Conservation (phyloP, 2,797 vertebrate species). For the Amazona ochrocephala region DNA sequence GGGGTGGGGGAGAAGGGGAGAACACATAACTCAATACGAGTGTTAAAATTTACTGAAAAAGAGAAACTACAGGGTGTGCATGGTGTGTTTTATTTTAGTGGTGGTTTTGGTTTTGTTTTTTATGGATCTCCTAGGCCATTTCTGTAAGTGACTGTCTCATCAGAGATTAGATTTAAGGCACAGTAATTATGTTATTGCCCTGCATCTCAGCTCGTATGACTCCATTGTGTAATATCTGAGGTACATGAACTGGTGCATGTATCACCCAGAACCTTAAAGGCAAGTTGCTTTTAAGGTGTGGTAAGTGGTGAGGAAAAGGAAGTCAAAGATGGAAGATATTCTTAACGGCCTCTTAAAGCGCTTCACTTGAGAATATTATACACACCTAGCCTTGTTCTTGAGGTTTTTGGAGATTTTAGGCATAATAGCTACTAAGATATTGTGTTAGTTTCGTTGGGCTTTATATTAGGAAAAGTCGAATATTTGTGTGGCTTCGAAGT, state of each 20-base stretch:
- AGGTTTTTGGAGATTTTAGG: background rate
- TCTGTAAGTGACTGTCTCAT: background rate
- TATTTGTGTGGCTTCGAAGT: background rate
- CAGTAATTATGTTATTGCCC: background rate
- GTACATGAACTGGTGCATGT: background rate
- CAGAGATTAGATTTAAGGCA: background rate
- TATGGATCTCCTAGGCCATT: background rate
- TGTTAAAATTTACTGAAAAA: background rate
- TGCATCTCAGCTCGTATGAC: background rate
- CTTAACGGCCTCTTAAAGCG: background rate
- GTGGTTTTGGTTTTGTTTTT: background rate
- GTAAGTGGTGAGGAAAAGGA: background rate
- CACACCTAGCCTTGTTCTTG: background rate
- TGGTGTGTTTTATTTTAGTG: background rate
- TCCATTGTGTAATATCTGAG: background rate
- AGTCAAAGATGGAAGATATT: background rate
- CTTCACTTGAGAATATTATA: background rate
- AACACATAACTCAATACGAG: background rate
- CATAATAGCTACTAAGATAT: background rate
- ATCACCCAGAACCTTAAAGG: background rate
- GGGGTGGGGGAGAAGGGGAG: rapidly evolving
- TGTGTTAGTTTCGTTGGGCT: background rate
- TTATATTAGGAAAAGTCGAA: background rate
- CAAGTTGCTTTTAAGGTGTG: background rate
- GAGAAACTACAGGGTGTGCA: background rate